phyloP scores from a whole-genome alignment of 1,140 invertebrate species.

The Papilio polytes region DNA sequence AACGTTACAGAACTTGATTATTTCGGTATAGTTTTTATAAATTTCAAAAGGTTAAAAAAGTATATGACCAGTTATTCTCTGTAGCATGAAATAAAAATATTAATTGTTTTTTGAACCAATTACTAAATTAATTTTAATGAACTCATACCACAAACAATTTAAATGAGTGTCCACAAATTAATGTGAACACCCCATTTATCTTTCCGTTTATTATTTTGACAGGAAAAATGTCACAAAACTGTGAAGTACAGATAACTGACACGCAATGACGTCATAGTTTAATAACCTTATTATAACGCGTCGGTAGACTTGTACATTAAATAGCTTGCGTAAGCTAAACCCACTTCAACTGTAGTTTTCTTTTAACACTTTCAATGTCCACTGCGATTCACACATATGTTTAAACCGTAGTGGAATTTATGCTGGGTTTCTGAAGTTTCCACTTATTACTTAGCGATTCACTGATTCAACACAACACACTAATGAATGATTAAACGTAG shows the following conservation, averaged over 20 bases:
- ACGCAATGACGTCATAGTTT: conserved; percentile 2
- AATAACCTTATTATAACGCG: neutral
- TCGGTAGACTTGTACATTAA: neutral
- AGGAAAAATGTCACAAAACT: neutral
- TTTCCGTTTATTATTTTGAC: conserved; percentile 18
- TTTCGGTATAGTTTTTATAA: too few relatives aligned
- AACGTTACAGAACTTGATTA: too few relatives aligned
- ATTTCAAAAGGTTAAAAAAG: too few relatives aligned
- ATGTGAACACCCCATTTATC: conserved; percentile 30
- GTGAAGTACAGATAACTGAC: neutral
- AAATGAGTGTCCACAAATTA: conserved; percentile 18
- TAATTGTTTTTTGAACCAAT: neutral
- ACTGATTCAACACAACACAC: too few relatives aligned
- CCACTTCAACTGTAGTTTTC: neutral
- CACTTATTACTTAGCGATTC: too few relatives aligned
- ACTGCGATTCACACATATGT: too few relatives aligned
- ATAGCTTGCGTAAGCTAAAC: neutral
- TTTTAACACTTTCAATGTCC: too few relatives aligned
- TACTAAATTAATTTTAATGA: conserved; percentile 12
- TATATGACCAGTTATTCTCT: too few relatives aligned
- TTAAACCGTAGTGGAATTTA: too few relatives aligned
- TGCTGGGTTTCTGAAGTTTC: too few relatives aligned
- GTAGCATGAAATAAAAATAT: neutral
- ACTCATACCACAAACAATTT: neutral
- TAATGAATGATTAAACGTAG: too few relatives aligned